phyloP scores from a whole-genome alignment of 2,888 invertebrate species.

The Polydrusus tereticollis region DNA sequence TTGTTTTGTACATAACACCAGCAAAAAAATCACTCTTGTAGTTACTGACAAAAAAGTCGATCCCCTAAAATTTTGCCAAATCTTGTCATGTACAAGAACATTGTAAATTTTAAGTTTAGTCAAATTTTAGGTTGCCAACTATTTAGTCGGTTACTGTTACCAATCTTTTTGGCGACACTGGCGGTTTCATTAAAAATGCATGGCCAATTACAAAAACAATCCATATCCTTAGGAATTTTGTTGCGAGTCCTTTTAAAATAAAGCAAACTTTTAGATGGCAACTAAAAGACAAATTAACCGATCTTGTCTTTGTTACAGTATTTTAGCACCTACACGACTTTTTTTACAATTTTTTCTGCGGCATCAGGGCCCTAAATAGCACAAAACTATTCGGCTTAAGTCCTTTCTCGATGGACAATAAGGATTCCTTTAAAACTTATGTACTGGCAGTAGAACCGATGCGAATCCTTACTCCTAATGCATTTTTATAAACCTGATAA shows the following conservation, averaged over 20 bases:
- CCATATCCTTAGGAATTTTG: neutral
- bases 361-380: slow-evolving; percentile 34
- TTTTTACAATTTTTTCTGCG: neutral
- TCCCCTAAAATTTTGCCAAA: too few relatives aligned
- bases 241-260: neutral
- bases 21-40: too few relatives aligned
- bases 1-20: too few relatives aligned
- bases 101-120: too few relatives aligned
- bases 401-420: slow-evolving; percentile 40
- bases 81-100: too few relatives aligned
- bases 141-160: too few relatives aligned
- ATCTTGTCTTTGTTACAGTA: neutral
- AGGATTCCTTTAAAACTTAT: slow-evolving; percentile 31
- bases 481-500: slow-evolving; percentile 46
- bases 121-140: too few relatives aligned
- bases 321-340: neutral
- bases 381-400: slow-evolving; percentile 42
- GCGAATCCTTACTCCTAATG: slow-evolving; percentile 35
- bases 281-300: neutral
- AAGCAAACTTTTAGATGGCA: neutral
- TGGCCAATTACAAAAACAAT: too few relatives aligned
- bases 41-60: too few relatives aligned
- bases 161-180: too few relatives aligned
- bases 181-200: too few relatives aligned
- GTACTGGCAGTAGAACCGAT: slow-evolving; percentile 22